Evolutionary conservation across 2,113 vertebrate genomes (phyloP), one percentile per base, ranked within the genome.

Genomic region (Ciconia maguari): DNA sequence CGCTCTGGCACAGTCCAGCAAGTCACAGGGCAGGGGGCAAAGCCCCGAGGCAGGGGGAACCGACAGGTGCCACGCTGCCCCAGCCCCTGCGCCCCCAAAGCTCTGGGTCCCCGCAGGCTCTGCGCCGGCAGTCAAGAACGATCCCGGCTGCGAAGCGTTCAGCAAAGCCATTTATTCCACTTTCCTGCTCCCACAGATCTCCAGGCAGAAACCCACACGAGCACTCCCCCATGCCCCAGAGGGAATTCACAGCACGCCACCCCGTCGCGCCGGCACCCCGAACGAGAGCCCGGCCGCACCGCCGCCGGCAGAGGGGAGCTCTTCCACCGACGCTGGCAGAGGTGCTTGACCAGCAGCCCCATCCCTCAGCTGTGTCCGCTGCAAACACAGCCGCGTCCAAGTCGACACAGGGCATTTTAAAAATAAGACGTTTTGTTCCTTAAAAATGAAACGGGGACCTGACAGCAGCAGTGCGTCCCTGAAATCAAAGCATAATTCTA

Each of bases 91-190:
- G 2, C 9, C 20, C 42, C 44, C 52, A 42, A 2, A 32, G 60
- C 60, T 32, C 36, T 6, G 26, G 14, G n/a, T 11, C 2, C 2
- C 10, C 0, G 0, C 8, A 2, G 5, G 17, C 66, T 92, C 42
- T 48, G 44, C 7, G 3, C 26, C 16, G 8, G 55, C 18, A 10
- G 26, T 24, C 76, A 94, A 89, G 69, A 94, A 97, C 0, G 0
- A 69, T n/a, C 70, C 61, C 4, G 18, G 87, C 36, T 5, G 54
- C 57, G 0, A 34, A 75, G 54, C 18, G 3, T 89, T 94, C 91
- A 97, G 95, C 97, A 96, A 97, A 97, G 97, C 97, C 97, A 97
- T 97, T 97, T 97, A 97, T 97, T 97, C 75, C 44, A 57, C 81
- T 76, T 89, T 91, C 81, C 77, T 95, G 69, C 93, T 95, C 93